Percentiles rank a stretch among this genome's conserved stretches.
phyloP scores from a whole-genome alignment of 1,140 invertebrate genomes.

The Drosophila rhopaloa region DNA sequence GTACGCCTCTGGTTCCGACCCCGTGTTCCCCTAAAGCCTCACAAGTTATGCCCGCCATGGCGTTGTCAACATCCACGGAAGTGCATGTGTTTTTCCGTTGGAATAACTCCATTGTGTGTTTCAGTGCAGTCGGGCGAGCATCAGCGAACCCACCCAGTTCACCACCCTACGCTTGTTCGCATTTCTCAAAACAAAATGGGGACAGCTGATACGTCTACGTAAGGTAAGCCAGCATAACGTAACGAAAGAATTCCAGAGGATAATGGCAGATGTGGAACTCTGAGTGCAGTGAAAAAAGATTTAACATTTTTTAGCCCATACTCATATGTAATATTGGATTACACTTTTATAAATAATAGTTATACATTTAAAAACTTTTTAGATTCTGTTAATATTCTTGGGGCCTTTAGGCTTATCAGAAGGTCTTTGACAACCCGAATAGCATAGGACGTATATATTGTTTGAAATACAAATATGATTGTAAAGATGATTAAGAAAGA shows the following conservation, averaged over 20 bases:
- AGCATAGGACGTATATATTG: too few species aligned
- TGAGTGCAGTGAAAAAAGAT: background rate
- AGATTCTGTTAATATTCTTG: too few species aligned
- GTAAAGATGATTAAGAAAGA: too few species aligned
- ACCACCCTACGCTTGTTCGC: constrained; percentile 1
- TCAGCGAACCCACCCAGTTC: constrained; percentile 35
- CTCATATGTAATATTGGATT: too few species aligned
- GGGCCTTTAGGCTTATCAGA: too few species aligned
- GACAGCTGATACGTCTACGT: constrained; percentile 60
- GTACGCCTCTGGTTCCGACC: constrained; percentile 6
- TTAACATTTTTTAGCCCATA: background rate
- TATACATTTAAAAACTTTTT: too few species aligned
- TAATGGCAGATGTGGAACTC: constrained; percentile 12
- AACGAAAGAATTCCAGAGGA: constrained; percentile 47
- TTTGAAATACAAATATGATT: too few species aligned
- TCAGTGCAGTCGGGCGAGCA: constrained; percentile 73
- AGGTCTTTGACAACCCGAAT: too few species aligned
- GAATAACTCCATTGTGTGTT: constrained; percentile 82
- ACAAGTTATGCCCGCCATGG: constrained; percentile 34
- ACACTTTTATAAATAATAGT: too few species aligned
- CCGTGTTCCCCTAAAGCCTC: background rate
- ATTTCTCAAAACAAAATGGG: constrained; percentile 41
- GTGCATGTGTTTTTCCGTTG: constrained; percentile 82
- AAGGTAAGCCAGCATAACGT: constrained; percentile 65
- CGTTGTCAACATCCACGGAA: constrained; percentile 74